Evolutionary conservation across 2,113 vertebrate species (phyloP).

Genomic region (Arvicanthis niloticus): DNA sequence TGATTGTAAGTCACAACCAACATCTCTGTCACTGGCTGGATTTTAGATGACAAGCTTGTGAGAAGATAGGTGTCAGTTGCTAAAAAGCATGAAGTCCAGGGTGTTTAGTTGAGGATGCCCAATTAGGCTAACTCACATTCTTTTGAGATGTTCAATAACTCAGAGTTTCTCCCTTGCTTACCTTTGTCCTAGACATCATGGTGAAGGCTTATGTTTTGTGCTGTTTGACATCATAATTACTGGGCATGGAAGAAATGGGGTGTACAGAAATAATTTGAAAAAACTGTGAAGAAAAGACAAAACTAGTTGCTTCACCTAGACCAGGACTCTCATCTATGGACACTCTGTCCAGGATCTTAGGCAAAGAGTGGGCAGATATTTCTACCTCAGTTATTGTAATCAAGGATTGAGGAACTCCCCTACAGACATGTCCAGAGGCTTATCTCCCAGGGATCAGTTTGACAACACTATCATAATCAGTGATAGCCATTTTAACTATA

Average conservation of each 20-base stretch:
- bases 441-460: neutral
- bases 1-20: neutral
- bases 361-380: neutral
- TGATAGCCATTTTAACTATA: too few relatives aligned
- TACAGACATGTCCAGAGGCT: neutral
- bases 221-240: neutral
- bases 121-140: too few relatives aligned
- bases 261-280: neutral
- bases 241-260: neutral
- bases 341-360: neutral
- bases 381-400: neutral
- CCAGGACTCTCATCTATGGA: fast-evolving
- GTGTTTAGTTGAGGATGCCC: neutral
- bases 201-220: neutral
- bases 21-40: neutral
- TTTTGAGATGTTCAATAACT: neutral
- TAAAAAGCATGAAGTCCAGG: neutral
- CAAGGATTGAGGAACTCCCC: neutral
- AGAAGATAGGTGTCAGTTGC: too few relatives aligned
- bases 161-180: too few relatives aligned
- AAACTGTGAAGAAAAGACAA: neutral
- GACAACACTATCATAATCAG: neutral
- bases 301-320: too few relatives aligned
- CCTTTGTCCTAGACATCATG: neutral
- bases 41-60: neutral